Evolutionary conservation across 2,113 vertebrate genomes (phyloP), one percentile per base, ranked within the genome.

Genomic region (Crotalus viridis): DNA sequence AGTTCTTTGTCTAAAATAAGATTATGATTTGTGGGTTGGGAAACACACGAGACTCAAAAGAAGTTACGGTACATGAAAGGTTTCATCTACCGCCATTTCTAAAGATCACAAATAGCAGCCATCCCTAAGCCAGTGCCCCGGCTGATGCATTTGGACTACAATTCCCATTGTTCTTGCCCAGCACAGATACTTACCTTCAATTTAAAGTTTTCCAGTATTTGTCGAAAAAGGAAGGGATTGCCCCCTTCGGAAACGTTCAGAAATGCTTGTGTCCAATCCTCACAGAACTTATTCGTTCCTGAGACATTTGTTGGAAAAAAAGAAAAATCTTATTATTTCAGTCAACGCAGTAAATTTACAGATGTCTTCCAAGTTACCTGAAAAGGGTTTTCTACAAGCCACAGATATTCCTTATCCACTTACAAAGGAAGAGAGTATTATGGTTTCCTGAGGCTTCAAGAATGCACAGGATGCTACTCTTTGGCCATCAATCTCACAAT

Each of bases 121-220:
- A n/a, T 9, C 8, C 15, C 4, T 28, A 88, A 54, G 17, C 87
- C 28, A n/a, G 28, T 8, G 26, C 13, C 7, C 87, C 7, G 0
- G 5, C 13, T 3, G 6, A 28, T 9, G 48, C 17, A 54, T 28
- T n/a, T 33, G 51, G 87, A 1, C n/a, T 2, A 4, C 7, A 12
- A 46, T 24, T 9, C 8, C n/a, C 85, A 10, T 33, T 19, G 33
- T 43, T 43, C 33, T 43, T 43, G 17, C 33, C 33, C 74, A 81
- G 19, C 74, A 57, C 1, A 59, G n/a, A 2, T 64, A 89, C 2
- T 91, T 97, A 99, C 99, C 99, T 99, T 99, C 26, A 99, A 97
- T 97, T 99, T 99, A 97, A 99, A 99, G 97, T 99, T 99, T 96
- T 99, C 99, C 96, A 99, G 97, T 94, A 99, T 98, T 97, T 99